phyloP scores from a whole-genome alignment of 2,113 vertebrate genomes.

The Gobiocypris rarus region DNA sequence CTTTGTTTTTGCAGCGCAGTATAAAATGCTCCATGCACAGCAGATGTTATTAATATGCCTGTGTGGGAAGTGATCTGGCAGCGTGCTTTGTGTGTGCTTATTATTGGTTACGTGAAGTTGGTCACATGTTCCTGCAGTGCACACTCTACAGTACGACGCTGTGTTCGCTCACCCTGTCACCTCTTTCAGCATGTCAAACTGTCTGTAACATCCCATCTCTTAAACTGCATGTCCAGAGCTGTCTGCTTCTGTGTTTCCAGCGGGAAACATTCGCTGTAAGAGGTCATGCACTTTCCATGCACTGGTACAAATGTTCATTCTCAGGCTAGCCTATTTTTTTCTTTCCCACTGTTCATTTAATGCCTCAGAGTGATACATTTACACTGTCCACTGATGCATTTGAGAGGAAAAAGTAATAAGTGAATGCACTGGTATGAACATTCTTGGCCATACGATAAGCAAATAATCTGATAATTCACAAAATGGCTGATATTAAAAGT shows the following conservation, averaged over 20 bases:
- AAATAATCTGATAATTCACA: background rate
- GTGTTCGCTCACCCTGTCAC: background rate
- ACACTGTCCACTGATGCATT: background rate
- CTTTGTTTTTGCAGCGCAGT: background rate
- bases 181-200: background rate
- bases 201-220: background rate
- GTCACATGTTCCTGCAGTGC: slow-evolving; percentile 12
- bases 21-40: background rate
- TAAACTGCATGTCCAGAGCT: slow-evolving; percentile 13
- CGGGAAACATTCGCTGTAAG: slow-evolving; percentile 3
- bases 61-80: slow-evolving; percentile 53
- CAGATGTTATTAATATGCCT: slow-evolving; percentile 42
- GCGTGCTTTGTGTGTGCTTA: slow-evolving; percentile 19
- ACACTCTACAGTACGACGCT: background rate
- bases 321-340: background rate
- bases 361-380: background rate
- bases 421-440: background rate
- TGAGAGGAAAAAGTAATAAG: background rate
- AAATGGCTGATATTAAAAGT: background rate
- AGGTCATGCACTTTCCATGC: slow-evolving; percentile 1
- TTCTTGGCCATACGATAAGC: too few species aligned
- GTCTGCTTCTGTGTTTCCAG: slow-evolving; percentile 23
- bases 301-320: background rate
- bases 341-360: background rate
- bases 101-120: slow-evolving; percentile 27